phyloP scores from a whole-genome alignment of 1,140 invertebrate species.

The Muscidifurax raptorellus region DNA sequence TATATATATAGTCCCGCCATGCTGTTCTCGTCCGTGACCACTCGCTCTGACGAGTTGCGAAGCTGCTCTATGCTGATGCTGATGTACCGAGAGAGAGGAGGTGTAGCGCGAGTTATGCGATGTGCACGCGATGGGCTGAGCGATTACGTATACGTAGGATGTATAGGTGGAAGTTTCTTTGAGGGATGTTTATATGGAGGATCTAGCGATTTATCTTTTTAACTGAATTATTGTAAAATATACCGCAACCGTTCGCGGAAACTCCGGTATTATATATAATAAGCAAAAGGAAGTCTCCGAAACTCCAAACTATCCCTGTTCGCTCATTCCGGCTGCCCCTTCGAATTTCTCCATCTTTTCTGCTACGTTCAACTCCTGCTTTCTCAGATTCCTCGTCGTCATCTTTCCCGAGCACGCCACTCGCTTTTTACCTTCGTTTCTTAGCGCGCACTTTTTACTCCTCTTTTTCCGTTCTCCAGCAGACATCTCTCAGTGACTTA shows the following conservation, averaged over 20 bases:
- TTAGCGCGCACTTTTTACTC: background rate
- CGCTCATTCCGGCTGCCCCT: background rate
- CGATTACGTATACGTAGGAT: background rate
- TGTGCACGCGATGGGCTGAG: background rate
- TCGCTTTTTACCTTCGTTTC: background rate
- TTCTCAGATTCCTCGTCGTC: background rate
- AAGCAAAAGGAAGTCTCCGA: no score
- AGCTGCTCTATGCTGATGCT: background rate
- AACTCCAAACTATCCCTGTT: background rate
- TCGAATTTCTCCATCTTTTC: no score
- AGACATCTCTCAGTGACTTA: background rate
- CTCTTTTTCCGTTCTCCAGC: background rate
- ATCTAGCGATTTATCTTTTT: no score
- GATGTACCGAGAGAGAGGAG: background rate
- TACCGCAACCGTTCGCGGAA: no score
- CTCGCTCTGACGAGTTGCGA: background rate
- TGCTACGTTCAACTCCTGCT: background rate
- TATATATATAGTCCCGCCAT: constrained; percentile 34
- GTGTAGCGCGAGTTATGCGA: background rate
- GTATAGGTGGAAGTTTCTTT: background rate
- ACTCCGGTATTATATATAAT: no score
- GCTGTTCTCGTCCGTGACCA: constrained; percentile 41
- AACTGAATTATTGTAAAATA: no score
- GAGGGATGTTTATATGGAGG: no score
- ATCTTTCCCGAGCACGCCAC: background rate